phyloP scores from a whole-genome alignment of 1,140 invertebrate species.

The Bombyx mandarina region DNA sequence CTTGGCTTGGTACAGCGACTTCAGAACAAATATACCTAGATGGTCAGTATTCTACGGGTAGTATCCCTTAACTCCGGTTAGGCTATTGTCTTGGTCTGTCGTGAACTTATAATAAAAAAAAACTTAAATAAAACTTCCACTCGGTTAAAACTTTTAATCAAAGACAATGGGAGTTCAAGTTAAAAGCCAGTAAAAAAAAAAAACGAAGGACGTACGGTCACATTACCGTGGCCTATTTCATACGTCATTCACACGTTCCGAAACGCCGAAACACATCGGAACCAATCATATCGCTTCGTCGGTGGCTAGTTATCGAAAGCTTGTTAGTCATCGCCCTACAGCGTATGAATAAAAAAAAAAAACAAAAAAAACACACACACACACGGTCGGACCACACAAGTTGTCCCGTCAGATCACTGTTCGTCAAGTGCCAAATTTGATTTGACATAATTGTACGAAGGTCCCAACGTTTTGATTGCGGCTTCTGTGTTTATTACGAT shows the following conservation, averaged over 20 bases:
- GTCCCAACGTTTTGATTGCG: constrained; percentile 16
- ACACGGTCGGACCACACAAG: constrained; percentile 57
- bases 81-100: too few species aligned
- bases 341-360: constrained; percentile 45
- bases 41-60: too few species aligned
- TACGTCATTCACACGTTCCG: background rate
- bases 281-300: constrained; percentile 47
- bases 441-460: constrained; percentile 61
- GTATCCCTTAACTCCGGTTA: too few species aligned
- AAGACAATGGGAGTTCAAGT: too few species aligned
- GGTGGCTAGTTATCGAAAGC: constrained; percentile 57
- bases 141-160: too few species aligned
- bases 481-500: constrained; percentile 33
- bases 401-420: constrained; percentile 52
- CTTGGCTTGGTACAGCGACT: too few species aligned
- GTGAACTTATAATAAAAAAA: too few species aligned
- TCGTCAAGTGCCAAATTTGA: constrained; percentile 67
- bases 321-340: constrained; percentile 55
- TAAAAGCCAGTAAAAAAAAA: too few species aligned
- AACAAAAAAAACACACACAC: constrained; percentile 23
- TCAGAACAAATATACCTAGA: too few species aligned
- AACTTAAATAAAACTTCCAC: too few species aligned
- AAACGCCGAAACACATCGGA: constrained; percentile 27
- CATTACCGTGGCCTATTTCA: too few species aligned
- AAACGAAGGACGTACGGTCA: too few species aligned